Evolutionary conservation across 2,888 invertebrate species (phyloP), one percentile per base, ranked within the genome.

Genomic region (Oscheius sp.): DNA sequence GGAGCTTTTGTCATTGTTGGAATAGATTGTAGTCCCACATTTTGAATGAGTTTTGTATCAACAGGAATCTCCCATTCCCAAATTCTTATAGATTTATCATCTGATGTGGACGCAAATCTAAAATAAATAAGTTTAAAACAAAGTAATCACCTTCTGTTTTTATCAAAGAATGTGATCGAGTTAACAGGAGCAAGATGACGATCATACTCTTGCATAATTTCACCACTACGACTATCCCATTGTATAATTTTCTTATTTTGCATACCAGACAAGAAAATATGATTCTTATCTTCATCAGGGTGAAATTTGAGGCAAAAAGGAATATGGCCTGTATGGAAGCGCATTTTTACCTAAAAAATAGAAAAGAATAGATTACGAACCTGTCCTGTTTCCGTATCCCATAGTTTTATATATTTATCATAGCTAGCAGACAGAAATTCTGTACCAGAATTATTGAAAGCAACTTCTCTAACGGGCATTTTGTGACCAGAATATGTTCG

Each of bases 1-100:
- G 96, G 97, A 0, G 96, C 92, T 5, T 92, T 90, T 0, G 94
- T 93, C 0, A 97, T 96, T 0, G 95, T 92, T 0, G 98, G 98
- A 91, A 98, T 94, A 4, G 97, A 96, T 88, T 99, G 98, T 94
- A 99, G 95, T 0, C 94, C 92, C 0, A 98, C 97, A 88, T 99
- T 98, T 0, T 98, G 98, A 76, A 99, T 97, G 87, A 98, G 95
- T 87, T 99, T 99, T 92, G 98, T 98, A 87, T 99, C 98, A 1
- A 98, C 98, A 0, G 89, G 89, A 70, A 89, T 87, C 80, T 85
- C 92, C 97, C 98, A 98, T 89, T 99, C 98, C 98, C 98, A 99
- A 54, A 99, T 95, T 61, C 98, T 89, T 79, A 99, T 90, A 86
- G 95, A 95, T 88, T 99, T 99, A 87, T 99, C 98, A 87, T 99